Evolutionary conservation across 1,140 invertebrate genomes (phyloP), one percentile per base, ranked within the genome.

Genomic region (Drosophila ohnishii): DNA sequence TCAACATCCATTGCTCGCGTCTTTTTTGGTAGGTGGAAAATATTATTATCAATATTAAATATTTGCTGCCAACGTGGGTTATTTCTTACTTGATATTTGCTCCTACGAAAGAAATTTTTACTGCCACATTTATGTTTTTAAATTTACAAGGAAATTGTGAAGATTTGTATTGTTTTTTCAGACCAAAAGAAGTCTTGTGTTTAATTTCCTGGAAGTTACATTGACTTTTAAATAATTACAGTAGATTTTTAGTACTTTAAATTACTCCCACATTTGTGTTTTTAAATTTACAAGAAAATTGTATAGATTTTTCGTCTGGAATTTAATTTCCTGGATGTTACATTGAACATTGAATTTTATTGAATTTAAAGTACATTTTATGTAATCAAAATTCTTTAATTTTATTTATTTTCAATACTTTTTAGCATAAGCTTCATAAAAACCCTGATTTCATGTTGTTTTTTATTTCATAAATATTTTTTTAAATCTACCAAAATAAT

Each of bases 41-140:
- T 47, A 75, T 75, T 75, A 76, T 76, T 70, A 60, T 77, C 39
- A 70, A 77, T 77, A 62, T 62, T 77, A 58, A 62, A 77, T 57
- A 42, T 44, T n/a, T 34, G 39, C 25, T 48, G 45, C 42, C 30
- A 30, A 53, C 19, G 50, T 28, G 59, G 39, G 42, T 42, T 35
- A 40, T 74, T 73, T 72, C n/a, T 53, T 35, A 19, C 2, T 14
- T 32, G 22, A 35, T n/a, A 37, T 48, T 11, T 7, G 5, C 16
- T 8, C 45, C 34, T 4, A 40, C 22, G 13, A 10, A 25, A 30
- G 25, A 14, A 14, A 32, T 32, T 32, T 32, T 35, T 1, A 22
- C n/a, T 28, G 32, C 10, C 30, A 14, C 11, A 53, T 5, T 35
- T 9, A 11, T 35, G 30, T 9, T 22, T 6, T 13, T 34, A 1